Percentiles rank a stretch among this genome's conserved stretches.
phyloP scores from a whole-genome alignment of 1,140 invertebrate genomes.

The Procambarus clarkii region DNA sequence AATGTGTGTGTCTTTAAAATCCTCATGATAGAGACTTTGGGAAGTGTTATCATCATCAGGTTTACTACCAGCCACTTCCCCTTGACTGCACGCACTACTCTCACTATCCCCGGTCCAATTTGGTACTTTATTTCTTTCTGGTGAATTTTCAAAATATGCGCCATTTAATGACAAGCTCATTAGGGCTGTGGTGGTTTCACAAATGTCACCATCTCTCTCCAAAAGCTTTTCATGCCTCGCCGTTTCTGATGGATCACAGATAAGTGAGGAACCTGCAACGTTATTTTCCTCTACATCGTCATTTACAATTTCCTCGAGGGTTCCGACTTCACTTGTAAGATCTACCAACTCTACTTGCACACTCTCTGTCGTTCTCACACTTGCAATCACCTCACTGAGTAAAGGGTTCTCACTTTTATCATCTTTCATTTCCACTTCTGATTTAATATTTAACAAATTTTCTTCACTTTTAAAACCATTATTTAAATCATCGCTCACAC shows the following conservation, averaged over 20 bases:
- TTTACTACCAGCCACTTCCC: not conserved
- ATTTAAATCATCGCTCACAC: not conserved
- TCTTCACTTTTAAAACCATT: not conserved
- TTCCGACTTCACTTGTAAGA: not conserved
- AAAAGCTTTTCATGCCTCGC: not conserved
- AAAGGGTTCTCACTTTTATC: not conserved
- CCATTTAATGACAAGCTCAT: constrained; percentile 12
- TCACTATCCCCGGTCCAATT: not conserved
- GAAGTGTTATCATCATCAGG: not conserved
- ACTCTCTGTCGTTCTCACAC: not conserved
- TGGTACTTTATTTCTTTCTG: not conserved
- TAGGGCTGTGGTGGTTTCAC: constrained; percentile 23
- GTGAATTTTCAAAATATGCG: not conserved
- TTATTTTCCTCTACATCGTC: not conserved
- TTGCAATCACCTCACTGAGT: not conserved
- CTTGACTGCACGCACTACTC: not conserved
- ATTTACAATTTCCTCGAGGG: not conserved
- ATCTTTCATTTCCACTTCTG: not conserved
- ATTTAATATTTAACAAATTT: not conserved
- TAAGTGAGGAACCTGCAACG: too few species aligned
- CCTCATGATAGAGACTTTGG: not conserved
- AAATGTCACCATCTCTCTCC: not conserved
- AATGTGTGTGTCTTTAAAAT: not conserved
- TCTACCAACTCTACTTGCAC: not conserved
- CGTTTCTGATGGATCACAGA: not conserved